Evolutionary conservation across 64 coral and sea anemone species (phyloP), one percentile per base, ranked within the genome.

Genomic region (Montipora capricornis): DNA sequence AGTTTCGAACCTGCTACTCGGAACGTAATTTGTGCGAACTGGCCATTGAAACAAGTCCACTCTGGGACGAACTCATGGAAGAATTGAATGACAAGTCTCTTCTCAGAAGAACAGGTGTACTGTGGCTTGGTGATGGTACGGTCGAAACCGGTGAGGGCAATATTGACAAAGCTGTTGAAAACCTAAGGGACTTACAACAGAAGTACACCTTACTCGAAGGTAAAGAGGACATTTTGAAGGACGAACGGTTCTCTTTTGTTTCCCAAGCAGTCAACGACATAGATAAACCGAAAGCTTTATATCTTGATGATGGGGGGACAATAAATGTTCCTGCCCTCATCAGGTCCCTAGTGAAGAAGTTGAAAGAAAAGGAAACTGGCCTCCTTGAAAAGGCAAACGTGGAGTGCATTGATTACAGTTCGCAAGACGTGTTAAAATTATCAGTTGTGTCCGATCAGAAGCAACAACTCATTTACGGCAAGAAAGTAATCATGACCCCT

Each of bases 401-500:
- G 45, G 79, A 20, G 5, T 15, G 57, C 52, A 90, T 90, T 64
- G 88, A 90, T 79, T 78, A 78, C 47, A 64, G 51, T 45, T 47
- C 17, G 46, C 20, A 90, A 19, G 59, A 79, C 7, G 59, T 66
- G 75, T 50, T 90, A 47, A 60, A 47, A 90, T 74, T 90, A 57
- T 29, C 20, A 53, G 61, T 62, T 48, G 74, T 57, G 53, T 57
- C 53, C 6, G 53, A 68, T 80, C 19, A 80, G 78, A 48, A 22
- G 50, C 78, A 48, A 49, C 51, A 47, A 53, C 50, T 14, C 68
- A 78, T 62, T 52, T 9, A 37, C 0, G 46, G 49, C 45, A 90
- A 60, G 52, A 90, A 90, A 68, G 77, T 90, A 19, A 90, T 90
- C 73, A 53, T 90, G 47, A 90, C 88, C n/a, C 88, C 88, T 66